Percentiles rank a stretch among this genome's conserved stretches.
These are phyloP conservation scores for Grapholita molesta DNA, from an alignment of 1,140 invertebrate genomes.

Conservation along the genomic window DNA sequence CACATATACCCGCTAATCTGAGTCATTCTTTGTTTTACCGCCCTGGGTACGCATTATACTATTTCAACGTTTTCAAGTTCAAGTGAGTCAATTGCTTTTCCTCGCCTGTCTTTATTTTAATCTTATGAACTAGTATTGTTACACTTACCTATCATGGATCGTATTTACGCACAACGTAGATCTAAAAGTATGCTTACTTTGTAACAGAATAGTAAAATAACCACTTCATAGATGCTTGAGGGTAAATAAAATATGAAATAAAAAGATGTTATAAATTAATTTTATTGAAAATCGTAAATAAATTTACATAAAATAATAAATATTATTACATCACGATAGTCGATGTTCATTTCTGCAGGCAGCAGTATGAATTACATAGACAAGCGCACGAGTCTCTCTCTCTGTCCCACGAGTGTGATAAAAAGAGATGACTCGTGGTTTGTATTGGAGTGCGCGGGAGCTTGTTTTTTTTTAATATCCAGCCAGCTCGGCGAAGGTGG, in stretches of 20 bases:
- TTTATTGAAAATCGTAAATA: conserved; percentile 79
- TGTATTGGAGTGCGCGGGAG: conserved; percentile 42
- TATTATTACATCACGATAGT: conserved; percentile 71
- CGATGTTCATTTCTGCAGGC: conserved; percentile 31
- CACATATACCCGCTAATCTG: too few species aligned
- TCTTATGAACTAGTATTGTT: too few species aligned
- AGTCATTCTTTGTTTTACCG: too few species aligned
- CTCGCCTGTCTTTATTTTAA: too few species aligned
- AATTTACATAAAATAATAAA: conserved; percentile 78
- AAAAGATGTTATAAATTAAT: conserved; percentile 67
- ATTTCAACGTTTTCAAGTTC: too few species aligned
- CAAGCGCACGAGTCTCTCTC: conserved; percentile 34
- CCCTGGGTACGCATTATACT: too few species aligned
- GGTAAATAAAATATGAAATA: conserved; percentile 24
- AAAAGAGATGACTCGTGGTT: conserved; percentile 29
- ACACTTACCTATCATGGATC: too few species aligned
- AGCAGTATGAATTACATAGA: conserved; percentile 36
- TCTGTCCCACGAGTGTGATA: conserved; percentile 30
- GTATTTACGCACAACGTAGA: too few species aligned
- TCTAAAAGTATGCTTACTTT: too few species aligned
- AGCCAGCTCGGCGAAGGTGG: conserved; percentile 97
- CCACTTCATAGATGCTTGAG: too few species aligned
- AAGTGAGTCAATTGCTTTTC: too few species aligned
- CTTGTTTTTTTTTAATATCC: conserved; percentile 82
- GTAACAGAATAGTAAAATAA: too few species aligned